Conservation (phyloP, 2,797 vertebrate species). For the Pteropus rufus region DNA sequence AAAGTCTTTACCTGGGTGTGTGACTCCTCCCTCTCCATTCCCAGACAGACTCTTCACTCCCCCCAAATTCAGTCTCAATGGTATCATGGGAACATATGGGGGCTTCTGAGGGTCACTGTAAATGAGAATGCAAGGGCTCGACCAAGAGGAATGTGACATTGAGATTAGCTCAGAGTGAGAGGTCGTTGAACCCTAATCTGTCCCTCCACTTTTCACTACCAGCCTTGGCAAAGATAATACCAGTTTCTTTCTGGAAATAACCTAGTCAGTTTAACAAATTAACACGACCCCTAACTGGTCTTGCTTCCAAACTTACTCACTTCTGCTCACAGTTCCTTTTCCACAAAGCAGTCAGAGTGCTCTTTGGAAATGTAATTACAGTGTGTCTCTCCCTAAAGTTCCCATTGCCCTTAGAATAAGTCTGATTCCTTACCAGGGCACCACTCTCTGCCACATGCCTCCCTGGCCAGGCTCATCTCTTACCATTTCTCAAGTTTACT, state of each 20-base stretch:
- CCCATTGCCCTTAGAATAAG: neutral
- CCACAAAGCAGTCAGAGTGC: neutral
- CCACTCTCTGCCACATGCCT: fast-evolving
- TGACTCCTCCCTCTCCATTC: neutral
- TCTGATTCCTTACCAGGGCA: neutral
- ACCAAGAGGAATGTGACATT: neutral
- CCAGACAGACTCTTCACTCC: neutral
- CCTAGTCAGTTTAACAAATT: neutral
- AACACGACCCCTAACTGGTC: neutral
- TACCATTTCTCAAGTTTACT: neutral
- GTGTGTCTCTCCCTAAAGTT: neutral
- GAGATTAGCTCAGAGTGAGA: neutral
- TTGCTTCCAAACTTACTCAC: neutral
- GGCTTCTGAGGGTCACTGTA: neutral
- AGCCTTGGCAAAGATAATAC: neutral
- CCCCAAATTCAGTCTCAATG: neutral
- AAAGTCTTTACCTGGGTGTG: neutral
- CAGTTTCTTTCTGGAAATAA: neutral
- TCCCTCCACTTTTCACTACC: neutral
- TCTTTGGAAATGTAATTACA: neutral
- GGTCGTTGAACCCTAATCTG: neutral
- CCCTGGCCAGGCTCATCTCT: neutral
- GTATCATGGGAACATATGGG: neutral
- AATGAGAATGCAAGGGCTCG: neutral
- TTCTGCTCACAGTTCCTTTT: neutral